Percentiles rank a stretch among this genome's conserved stretches.
Evolutionary conservation across 2,797 vertebrate species (phyloP).

Genomic region (Monodelphis domestica): DNA sequence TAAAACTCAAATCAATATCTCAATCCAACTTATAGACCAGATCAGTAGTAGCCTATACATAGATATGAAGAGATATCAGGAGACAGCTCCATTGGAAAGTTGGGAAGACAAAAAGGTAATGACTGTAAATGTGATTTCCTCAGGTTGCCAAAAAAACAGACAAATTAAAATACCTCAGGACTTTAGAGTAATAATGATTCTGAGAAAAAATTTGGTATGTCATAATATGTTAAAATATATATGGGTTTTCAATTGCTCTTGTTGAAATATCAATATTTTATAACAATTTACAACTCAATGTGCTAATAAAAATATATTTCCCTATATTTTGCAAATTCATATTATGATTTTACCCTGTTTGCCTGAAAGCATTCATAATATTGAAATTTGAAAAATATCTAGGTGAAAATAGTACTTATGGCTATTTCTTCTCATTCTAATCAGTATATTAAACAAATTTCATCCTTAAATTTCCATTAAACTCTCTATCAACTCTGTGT

Average conservation of each 20-base stretch:
- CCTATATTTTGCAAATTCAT: constrained; percentile 11
- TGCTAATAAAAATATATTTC: neutral
- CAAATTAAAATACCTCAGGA: neutral
- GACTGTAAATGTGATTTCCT: neutral
- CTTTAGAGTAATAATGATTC: neutral
- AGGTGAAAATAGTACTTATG: constrained; percentile 13
- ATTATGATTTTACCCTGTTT: constrained; percentile 23
- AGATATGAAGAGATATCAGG: neutral
- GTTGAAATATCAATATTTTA: neutral
- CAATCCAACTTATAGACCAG: no score
- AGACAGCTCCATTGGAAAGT: neutral
- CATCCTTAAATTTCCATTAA: neutral
- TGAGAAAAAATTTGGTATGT: neutral
- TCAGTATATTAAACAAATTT: neutral
- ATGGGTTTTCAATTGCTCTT: constrained; percentile 14
- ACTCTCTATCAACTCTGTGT: neutral
- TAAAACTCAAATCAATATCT: no score
- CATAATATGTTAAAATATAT: neutral
- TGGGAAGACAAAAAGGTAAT: neutral
- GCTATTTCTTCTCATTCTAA: neutral
- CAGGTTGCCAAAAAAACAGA: neutral
- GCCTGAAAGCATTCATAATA: neutral
- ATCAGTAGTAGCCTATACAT: no score
- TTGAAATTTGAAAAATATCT: neutral
- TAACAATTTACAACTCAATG: constrained; percentile 14